Percentiles rank a stretch among this genome's conserved stretches.
phyloP scores from a whole-genome alignment of 2,888 invertebrate genomes.

The Caenorhabditis imperialis region DNA sequence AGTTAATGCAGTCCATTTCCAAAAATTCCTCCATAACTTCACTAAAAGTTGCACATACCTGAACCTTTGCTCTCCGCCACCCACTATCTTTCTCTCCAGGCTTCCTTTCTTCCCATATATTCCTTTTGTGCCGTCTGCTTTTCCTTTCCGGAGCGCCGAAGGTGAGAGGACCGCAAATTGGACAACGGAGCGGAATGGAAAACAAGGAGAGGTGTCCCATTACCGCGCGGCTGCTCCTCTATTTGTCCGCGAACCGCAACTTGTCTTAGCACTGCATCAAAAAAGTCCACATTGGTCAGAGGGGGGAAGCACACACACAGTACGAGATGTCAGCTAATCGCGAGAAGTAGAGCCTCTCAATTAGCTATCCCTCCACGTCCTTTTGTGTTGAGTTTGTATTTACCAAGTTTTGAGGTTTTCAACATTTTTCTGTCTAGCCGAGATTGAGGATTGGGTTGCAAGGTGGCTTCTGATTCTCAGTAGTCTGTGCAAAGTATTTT shows the following conservation, averaged over 20 bases:
- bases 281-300: constrained; percentile 40
- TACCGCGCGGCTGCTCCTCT: constrained; percentile 26
- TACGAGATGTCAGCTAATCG: constrained; percentile 54
- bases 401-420: constrained; percentile 26
- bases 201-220: constrained; percentile 58
- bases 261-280: constrained; percentile 56
- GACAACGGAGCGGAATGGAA: constrained; percentile 30
- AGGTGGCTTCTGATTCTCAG: no score
- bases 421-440: no score
- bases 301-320: constrained; percentile 48
- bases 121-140: constrained; percentile 30
- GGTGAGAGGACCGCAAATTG: constrained; percentile 43
- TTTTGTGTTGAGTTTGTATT: constrained; percentile 49
- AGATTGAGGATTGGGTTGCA: no score
- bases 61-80: no score
- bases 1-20: no score
- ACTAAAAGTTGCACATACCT: no score
- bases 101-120: constrained; percentile 10
- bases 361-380: constrained; percentile 44
- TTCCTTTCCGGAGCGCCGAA: constrained; percentile 17
- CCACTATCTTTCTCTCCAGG: background rate
- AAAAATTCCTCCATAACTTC: no score
- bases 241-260: constrained; percentile 57
- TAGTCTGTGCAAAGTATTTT: no score
- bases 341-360: constrained; percentile 39